A percentile compares a stretch with the other conserved stretches of the same genome.
These are phyloP conservation scores for Clarias fuscus DNA, from an alignment of 2,797 vertebrate genomes.

Conservation along the genomic window DNA sequence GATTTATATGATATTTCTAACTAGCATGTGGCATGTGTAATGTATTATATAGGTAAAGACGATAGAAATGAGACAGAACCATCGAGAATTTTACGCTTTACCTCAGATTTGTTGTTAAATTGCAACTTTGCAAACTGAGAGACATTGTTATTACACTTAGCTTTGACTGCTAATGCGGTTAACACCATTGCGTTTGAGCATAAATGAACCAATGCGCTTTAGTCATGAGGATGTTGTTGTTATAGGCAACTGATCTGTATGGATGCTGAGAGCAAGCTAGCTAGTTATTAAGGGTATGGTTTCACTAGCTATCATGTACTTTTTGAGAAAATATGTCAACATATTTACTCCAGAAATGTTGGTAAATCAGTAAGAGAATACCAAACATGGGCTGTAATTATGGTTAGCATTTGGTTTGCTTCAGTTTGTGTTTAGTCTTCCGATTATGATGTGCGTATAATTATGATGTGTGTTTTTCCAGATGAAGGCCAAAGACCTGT, in stretches of 20 bases:
- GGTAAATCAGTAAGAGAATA: neutral
- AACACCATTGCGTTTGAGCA: neutral
- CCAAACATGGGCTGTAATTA: neutral
- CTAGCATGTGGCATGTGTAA: neutral
- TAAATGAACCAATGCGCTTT: neutral
- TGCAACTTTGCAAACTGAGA: too few relatives aligned
- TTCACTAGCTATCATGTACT: neutral
- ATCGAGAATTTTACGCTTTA: neutral
- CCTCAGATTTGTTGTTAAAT: neutral
- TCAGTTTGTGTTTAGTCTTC: neutral
- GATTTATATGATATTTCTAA: too few relatives aligned
- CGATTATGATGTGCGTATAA: neutral
- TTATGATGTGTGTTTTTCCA: slow-evolving; percentile 46
- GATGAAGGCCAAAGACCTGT: slow-evolving; percentile 71
- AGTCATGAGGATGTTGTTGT: neutral
- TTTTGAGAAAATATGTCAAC: neutral
- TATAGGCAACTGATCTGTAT: neutral
- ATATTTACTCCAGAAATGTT: neutral
- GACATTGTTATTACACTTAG: neutral
- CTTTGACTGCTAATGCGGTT: neutral
- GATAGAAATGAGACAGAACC: neutral
- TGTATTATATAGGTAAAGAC: neutral
- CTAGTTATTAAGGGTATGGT: neutral
- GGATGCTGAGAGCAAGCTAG: neutral
- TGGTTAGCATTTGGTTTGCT: neutral